Percentiles rank a stretch among this genome's conserved stretches.
These are phyloP conservation scores for Ara ararauna DNA, from an alignment of 2,797 vertebrate genomes.

Conservation along the genomic window DNA sequence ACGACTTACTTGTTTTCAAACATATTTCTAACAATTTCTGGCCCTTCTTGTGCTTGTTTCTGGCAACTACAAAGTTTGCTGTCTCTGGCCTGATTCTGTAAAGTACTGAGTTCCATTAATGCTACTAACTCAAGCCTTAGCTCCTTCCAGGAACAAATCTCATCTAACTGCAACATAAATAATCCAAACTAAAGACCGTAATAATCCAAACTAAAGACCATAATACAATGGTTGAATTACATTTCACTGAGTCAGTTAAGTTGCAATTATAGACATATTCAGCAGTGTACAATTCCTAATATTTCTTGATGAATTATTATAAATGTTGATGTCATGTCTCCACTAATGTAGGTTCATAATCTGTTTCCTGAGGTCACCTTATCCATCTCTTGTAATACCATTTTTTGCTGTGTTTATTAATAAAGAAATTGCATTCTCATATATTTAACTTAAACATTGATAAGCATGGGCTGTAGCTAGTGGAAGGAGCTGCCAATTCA, in stretches of 20 bases:
- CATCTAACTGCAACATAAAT: not conserved
- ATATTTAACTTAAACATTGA: not conserved
- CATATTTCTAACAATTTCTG: not conserved
- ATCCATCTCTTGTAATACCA: not conserved
- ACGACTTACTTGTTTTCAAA: not conserved
- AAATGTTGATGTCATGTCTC: not conserved
- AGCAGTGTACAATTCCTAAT: not conserved
- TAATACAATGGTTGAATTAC: not conserved
- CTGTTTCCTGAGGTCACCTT: not conserved
- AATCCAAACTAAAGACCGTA: not conserved
- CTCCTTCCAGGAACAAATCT: not conserved
- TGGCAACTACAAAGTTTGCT: not conserved
- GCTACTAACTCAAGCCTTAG: not conserved
- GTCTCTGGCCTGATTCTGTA: not conserved
- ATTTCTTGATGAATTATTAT: not conserved
- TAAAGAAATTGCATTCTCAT: not conserved
- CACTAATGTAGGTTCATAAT: not conserved
- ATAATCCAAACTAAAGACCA: not conserved
- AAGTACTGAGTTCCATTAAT: not conserved
- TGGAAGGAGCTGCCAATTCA: not conserved
- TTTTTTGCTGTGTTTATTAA: constrained; percentile 4
- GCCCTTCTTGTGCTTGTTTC: not conserved
- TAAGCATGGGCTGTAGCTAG: not conserved
- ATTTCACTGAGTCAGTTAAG: not conserved
- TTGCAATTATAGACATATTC: not conserved